A percentile compares a stretch with the other conserved stretches of the same genome.
Conservation (phyloP, 2,888 invertebrate species). For the Acholoe squamosa region DNA sequence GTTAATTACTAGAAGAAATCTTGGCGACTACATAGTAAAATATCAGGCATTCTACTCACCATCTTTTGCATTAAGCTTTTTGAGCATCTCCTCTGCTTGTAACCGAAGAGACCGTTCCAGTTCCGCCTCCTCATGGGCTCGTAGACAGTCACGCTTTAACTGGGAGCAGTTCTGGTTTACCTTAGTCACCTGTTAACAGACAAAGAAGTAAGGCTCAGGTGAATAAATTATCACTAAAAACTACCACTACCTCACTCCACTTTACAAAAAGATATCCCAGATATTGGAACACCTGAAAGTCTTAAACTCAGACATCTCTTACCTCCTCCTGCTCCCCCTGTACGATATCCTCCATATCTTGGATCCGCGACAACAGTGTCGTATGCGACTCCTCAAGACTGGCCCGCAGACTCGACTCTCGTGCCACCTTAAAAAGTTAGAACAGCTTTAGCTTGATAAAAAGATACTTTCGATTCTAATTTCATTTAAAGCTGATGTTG, state of each 20-base stretch:
- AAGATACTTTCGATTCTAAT: too few relatives aligned
- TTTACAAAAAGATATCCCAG: background rate
- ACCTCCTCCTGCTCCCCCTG: constrained; percentile 66
- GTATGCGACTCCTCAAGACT: constrained; percentile 81
- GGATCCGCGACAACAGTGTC: constrained; percentile 75
- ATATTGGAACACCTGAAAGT: too few relatives aligned
- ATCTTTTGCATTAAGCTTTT: background rate
- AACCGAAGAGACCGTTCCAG: constrained; percentile 5
- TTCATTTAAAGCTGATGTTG: too few relatives aligned
- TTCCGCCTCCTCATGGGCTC: constrained; percentile 49
- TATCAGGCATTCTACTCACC: background rate
- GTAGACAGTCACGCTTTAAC: constrained; percentile 57
- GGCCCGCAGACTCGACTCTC: constrained; percentile 78
- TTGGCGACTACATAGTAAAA: too few relatives aligned
- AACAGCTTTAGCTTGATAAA: too few relatives aligned
- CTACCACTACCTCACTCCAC: too few relatives aligned
- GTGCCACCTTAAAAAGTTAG: constrained; percentile 60
- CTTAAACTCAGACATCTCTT: background rate
- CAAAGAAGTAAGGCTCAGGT: too few relatives aligned
- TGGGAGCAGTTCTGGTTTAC: constrained; percentile 44
- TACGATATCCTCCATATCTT: constrained; percentile 76
- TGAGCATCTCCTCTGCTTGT: constrained; percentile 46
- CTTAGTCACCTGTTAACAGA: constrained; percentile 53
- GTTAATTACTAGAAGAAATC: too few relatives aligned
- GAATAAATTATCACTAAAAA: too few relatives aligned